Evolutionary conservation across 1,140 invertebrate species (phyloP).

Genomic region (Drosophila chauvacae): DNA sequence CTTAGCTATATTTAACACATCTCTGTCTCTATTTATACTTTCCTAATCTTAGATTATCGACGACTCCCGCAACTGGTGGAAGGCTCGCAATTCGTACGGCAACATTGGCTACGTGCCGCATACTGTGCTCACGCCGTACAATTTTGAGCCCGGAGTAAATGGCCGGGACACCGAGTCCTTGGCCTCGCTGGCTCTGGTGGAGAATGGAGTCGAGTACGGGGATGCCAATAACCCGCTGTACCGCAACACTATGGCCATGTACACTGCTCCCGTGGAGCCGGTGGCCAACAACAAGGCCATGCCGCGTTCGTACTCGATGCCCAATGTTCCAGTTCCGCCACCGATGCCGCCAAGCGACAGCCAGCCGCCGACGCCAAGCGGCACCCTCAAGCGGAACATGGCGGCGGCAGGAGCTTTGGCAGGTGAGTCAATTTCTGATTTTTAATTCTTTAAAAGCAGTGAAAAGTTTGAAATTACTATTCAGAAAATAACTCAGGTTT

Average conservation of each 20-base stretch:
- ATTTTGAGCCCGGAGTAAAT: slow-evolving; percentile 62
- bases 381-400: slow-evolving; percentile 68
- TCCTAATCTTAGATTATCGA: slow-evolving; percentile 91
- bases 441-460: neutral
- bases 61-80: slow-evolving; percentile 99
- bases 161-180: slow-evolving; percentile 72
- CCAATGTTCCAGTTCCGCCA: slow-evolving; percentile 75
- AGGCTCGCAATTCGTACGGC: slow-evolving; percentile 94
- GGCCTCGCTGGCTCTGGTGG: slow-evolving; percentile 47
- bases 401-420: slow-evolving; percentile 58
- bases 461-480: neutral
- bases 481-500: neutral
- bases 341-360: slow-evolving; percentile 79
- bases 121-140: slow-evolving; percentile 94
- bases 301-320: slow-evolving; percentile 76
- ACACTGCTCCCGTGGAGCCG: slow-evolving; percentile 48
- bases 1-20: neutral
- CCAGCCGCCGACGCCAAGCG: slow-evolving; percentile 69
- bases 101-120: slow-evolving; percentile 97
- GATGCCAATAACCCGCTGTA: slow-evolving; percentile 54
- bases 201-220: slow-evolving; percentile 39
- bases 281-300: slow-evolving; percentile 49
- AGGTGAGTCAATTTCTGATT: slow-evolving; percentile 34
- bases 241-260: slow-evolving; percentile 72
- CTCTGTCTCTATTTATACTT: neutral